Evolutionary conservation across 2,113 vertebrate genomes (phyloP).

Genomic region (Zapornia atra): DNA sequence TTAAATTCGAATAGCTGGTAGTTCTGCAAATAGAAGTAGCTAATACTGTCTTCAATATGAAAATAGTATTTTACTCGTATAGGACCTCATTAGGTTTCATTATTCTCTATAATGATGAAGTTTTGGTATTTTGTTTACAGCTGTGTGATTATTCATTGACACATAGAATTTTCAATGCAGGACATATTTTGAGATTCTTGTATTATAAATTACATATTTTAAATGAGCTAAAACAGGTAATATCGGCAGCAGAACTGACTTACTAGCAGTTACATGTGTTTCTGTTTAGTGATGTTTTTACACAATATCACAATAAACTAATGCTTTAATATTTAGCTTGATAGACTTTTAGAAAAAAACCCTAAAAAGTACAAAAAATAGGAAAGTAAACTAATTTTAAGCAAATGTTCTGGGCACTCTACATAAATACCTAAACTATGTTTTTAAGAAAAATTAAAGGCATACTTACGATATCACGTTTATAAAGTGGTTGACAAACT

Average conservation of each 20-base stretch:
- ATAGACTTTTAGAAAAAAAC: background rate
- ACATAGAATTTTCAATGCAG: background rate
- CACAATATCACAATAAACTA: background rate
- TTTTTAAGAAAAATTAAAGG: background rate
- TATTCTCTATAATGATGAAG: background rate
- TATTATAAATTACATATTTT: background rate
- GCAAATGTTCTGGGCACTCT: background rate
- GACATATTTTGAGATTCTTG: background rate
- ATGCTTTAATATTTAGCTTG: background rate
- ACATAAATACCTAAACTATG: background rate
- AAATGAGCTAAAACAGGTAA: background rate
- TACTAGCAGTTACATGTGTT: background rate
- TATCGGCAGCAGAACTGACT: background rate
- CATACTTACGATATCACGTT: constrained; percentile 82
- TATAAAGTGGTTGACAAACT: constrained; percentile 84
- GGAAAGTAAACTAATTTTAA: background rate
- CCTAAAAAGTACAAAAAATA: background rate
- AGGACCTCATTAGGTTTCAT: background rate
- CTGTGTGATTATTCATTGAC: background rate
- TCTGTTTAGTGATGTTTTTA: background rate
- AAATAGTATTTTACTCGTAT: background rate
- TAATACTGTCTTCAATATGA: background rate
- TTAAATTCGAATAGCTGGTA: background rate
- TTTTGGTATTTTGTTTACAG: background rate
- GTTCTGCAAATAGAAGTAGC: background rate